Evolutionary conservation across 2,113 vertebrate species (phyloP), one percentile per base, ranked within the genome.

Genomic region (Sylvietta virens): DNA sequence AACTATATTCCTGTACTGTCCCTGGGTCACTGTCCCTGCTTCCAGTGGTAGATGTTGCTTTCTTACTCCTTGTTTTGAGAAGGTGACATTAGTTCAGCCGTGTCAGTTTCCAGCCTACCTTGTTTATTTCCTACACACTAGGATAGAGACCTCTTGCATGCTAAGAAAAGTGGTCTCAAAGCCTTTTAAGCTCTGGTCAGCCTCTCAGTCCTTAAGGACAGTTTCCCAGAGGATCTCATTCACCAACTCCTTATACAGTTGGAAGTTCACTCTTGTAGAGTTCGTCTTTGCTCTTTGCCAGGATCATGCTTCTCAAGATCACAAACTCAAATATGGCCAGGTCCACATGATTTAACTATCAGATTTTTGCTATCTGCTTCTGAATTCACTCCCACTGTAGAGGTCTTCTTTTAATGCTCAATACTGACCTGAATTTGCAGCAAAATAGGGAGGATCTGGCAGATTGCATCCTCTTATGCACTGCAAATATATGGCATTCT

Each of bases 81-180:
- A 54, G 24, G 21, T 54, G n/a, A 35, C 42, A n/a, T n/a, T 13
- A 47, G n/a, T 10, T 54, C 40, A 60, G 20, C 47, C 1, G 0
- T 47, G 47, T 10, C 0, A 0, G 11, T 47, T 67, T 53, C 70
- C 0, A 0, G 24, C n/a, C 39, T 67, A 11, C 16, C 7, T 27
- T 47, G 20, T 53, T 89, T 40, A 47, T 67, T 82, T 67, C 21
- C 13, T 60, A 19, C 13, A 18, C 16, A 35, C 3, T 39, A 18
- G 15, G 7, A 58, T 14, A 37, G 57, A 51, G 37, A 39, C 8
- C 5, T 33, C 33, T 60, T 60, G 23, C 6, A 3, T 3, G 2
- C n/a, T 60, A 67, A 40, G 53, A n/a, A 51, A 74, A 67, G 28
- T 58, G 23, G 8, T 60, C 31, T 50, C 33, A 37, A 39, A 67